These are phyloP conservation scores for Sebastiscus albofasciatus DNA, from an alignment of 2,797 vertebrate genomes.

Conservation along the genomic window DNA sequence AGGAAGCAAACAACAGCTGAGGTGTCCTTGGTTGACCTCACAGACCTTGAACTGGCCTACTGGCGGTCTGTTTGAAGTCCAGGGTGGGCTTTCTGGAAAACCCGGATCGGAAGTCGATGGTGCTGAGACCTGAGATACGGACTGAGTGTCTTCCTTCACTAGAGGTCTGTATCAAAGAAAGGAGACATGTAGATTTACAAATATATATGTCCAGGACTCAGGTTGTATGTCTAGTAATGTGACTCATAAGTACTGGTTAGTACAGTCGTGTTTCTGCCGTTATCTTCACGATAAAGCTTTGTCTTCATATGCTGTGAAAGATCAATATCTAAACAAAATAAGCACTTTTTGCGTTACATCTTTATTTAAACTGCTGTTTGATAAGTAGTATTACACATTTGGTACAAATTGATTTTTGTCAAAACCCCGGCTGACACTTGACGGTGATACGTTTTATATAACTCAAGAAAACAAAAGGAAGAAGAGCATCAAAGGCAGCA, in stretches of 20 bases:
- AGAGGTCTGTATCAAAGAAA: conserved; percentile 83
- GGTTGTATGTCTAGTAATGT: not conserved
- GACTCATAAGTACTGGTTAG: not conserved
- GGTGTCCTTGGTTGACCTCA: conserved; percentile 7
- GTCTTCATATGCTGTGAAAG: not conserved
- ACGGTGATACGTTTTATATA: not conserved
- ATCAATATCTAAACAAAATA: not conserved
- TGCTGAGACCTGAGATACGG: conserved; percentile 96
- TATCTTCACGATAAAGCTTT: not conserved
- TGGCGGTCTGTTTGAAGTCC: conserved; percentile 92
- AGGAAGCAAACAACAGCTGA: conserved; percentile 27
- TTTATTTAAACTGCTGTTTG: not conserved
- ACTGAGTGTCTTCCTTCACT: conserved; percentile 95
- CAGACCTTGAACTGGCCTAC: conserved; percentile 93
- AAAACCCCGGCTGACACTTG: not conserved
- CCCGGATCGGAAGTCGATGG: conserved; percentile 94
- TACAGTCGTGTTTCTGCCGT: not conserved
- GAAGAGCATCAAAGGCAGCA: conserved; percentile 18
- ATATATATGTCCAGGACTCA: not conserved
- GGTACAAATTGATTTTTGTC: not conserved
- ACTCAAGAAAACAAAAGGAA: conserved; percentile 18
- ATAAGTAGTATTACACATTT: not conserved
- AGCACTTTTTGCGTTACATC: not conserved
- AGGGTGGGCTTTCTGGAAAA: conserved; percentile 92
- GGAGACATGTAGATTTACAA: not conserved